Conservation (phyloP, 2,797 vertebrate species). For the Poeciliopsis turneri region DNA sequence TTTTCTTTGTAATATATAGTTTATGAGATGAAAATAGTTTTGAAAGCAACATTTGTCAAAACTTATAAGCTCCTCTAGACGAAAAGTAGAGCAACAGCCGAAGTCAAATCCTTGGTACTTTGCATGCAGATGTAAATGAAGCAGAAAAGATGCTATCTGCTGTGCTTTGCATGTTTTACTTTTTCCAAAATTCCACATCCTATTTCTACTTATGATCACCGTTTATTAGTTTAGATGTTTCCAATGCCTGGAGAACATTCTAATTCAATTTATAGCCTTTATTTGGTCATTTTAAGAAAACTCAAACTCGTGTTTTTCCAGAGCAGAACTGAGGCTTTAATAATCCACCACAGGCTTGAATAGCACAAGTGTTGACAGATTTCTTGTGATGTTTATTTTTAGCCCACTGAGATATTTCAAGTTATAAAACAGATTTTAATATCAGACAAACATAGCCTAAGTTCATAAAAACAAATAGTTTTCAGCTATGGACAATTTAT, state of each 20-base stretch:
- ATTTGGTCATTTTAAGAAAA: conserved; percentile 4
- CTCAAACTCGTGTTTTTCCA: background rate
- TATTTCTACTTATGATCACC: conserved; percentile 1
- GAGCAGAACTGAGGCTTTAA: background rate
- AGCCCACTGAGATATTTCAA: background rate
- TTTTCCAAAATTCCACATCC: background rate
- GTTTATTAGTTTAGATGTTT: conserved; percentile 7
- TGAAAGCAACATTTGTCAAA: background rate
- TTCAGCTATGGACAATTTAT: background rate
- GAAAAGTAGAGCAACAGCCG: conserved; percentile 22
- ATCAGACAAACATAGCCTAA: background rate
- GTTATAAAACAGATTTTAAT: background rate
- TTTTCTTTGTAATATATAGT: background rate
- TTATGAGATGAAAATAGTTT: conserved; percentile 13
- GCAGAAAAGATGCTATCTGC: conserved; percentile 30
- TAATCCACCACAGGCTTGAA: background rate
- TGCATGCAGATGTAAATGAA: conserved; percentile 59
- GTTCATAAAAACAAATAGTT: background rate
- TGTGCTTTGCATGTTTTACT: conserved; percentile 41
- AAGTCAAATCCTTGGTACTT: conserved; percentile 26
- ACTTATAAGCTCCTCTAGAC: background rate
- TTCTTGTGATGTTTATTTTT: background rate
- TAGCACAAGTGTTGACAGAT: background rate
- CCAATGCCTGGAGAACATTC: conserved; percentile 2
- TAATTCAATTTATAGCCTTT: background rate